A percentile compares a stretch with the other conserved stretches of the same genome.
Conservation (phyloP, 2,888 invertebrate species). For the Tiliacea citrago region DNA sequence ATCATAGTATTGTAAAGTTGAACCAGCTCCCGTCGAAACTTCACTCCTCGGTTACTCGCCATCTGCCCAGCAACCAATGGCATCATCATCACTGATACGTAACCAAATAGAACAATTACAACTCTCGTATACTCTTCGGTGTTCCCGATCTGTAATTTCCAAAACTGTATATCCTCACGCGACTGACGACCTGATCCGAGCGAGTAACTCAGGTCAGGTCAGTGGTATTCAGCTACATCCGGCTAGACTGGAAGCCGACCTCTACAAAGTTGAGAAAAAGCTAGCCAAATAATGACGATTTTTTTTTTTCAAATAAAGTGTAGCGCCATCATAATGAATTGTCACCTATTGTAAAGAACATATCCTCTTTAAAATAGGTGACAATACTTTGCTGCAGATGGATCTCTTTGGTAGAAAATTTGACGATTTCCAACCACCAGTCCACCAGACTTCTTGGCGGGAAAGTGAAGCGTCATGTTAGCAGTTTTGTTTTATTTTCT, state of each 20-base stretch:
- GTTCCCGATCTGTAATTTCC: slow-evolving; percentile 24
- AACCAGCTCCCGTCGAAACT: slow-evolving; percentile 13
- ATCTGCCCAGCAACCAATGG: slow-evolving; percentile 38
- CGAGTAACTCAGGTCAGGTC: rapidly evolving
- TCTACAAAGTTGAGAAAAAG: too few relatives aligned
- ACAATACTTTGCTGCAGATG: neutral
- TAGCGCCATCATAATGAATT: neutral
- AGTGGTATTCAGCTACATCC: neutral
- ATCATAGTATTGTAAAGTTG: slow-evolving; percentile 21
- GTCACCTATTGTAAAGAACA: neutral
- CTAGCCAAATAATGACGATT: neutral
- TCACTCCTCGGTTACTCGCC: slow-evolving; percentile 18
- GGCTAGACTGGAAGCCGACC: too few relatives aligned
- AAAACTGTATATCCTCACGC: neutral
- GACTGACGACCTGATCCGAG: neutral
- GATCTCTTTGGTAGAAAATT: neutral
- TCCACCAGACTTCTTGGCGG: too few relatives aligned
- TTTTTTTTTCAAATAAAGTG: neutral
- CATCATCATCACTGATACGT: slow-evolving; percentile 22
- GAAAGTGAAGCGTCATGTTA: too few relatives aligned
- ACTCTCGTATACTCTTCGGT: slow-evolving; percentile 21
- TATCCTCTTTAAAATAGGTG: neutral
- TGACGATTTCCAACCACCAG: neutral
- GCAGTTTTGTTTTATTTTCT: too few relatives aligned
- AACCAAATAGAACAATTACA: slow-evolving; percentile 1